A percentile compares a stretch with the other conserved stretches of the same genome.
These are phyloP conservation scores for Sebastes fasciatus DNA, from an alignment of 2,113 vertebrate genomes.

Conservation along the genomic window DNA sequence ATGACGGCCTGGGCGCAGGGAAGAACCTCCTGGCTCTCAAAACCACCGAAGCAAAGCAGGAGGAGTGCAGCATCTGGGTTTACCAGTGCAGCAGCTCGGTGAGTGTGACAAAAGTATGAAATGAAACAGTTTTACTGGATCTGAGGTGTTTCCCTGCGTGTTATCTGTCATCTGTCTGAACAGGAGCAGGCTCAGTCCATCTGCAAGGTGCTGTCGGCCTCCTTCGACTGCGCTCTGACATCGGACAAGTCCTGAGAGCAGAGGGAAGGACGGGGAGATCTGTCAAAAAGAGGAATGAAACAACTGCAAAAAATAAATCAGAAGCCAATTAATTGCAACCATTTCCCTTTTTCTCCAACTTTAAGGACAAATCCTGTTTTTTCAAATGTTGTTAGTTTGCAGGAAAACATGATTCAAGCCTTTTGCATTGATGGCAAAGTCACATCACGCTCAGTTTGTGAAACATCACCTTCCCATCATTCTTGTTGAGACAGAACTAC, in stretches of 20 bases:
- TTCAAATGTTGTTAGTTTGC: background rate
- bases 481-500: slow-evolving; percentile 9
- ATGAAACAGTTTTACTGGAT: background rate
- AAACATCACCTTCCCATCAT: background rate
- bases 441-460: background rate
- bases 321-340: background rate
- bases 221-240: slow-evolving; percentile 92
- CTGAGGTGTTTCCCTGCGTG: background rate
- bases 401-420: slow-evolving; percentile 1
- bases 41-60: slow-evolving; percentile 90
- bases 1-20: slow-evolving; percentile 94
- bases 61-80: slow-evolving; percentile 94
- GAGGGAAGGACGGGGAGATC: background rate
- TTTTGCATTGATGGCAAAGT: background rate
- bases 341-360: slow-evolving; percentile 9
- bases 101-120: slow-evolving; percentile 64
- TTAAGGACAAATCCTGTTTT: background rate
- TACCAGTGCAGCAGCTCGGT: slow-evolving; percentile 97
- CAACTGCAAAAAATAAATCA: slow-evolving; percentile 7
- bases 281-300: slow-evolving; percentile 2
- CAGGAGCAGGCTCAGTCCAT: slow-evolving; percentile 98
- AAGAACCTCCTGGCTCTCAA: slow-evolving; percentile 95
- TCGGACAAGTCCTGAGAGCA: slow-evolving; percentile 89
- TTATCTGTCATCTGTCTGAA: background rate
- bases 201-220: slow-evolving; percentile 94